Base-by-base conservation (phyloP, 1,140 invertebrate species). In the Nylanderia fulva region DNA sequence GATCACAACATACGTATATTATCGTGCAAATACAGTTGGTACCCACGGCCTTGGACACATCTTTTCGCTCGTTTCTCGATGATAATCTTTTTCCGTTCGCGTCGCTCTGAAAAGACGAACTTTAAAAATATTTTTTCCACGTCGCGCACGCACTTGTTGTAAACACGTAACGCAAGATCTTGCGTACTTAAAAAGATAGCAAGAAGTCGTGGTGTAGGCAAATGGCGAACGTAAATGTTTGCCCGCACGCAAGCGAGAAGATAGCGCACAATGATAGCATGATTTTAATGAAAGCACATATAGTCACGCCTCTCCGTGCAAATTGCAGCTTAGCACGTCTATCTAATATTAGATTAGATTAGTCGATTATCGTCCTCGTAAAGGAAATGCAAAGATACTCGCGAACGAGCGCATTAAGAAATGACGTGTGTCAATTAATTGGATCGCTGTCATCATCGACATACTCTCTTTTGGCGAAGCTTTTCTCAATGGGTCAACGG, bases 401-500 rank as follows among this genome's bases (percentile, higher is more conserved):
- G 24, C 36, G 13, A 24, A 29, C 24, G n/a, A 64, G 18, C 27
- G 74, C 60, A 13, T 21, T 24, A 8, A 39, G 36, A n/a, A 24
- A 71, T 80, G 87, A 88, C 58, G 86, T 36, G 69, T 88, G 21
- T 18, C 33, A 1, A 8, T 77, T 74, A 87, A 87, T 84, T 71
- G 61, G 68, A 8, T 9, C 39, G 69, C 15, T 54, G 27, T 27
- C 60, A 33, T 5, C 54, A 54, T 29, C 52, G 69, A 27, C 75
- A 76, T 33, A 87, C 54, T 80, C 80, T 88, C 77, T 60, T 82
- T 56, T 61, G 54, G 72, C 27, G 27, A 58, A 74, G 39, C 36
- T 48, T 9, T 42, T 36, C 33, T 63, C 71, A 90, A 68, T 89
- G 82, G 88, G 88, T 90, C 84, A 86, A 90, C 86, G 86, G 66